Percentiles rank a stretch among this genome's conserved stretches.
These are phyloP conservation scores for Troglohyphantes excavatus DNA, from an alignment of 2,888 invertebrate genomes.

Conservation along the genomic window DNA sequence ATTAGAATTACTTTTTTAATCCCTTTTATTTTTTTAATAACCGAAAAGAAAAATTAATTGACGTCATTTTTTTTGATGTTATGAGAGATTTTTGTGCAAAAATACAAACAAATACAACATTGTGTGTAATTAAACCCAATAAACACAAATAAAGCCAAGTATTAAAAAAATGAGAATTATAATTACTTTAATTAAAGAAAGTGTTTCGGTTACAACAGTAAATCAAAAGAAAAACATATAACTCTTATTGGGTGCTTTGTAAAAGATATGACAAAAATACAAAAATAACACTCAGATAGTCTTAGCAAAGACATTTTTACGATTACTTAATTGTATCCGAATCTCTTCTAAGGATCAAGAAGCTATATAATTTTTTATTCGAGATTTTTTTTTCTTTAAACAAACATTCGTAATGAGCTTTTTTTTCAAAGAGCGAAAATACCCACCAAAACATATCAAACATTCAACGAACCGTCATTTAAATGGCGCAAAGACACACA, in stretches of 20 bases:
- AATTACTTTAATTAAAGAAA: no score
- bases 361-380: constrained; percentile 12
- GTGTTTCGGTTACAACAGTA: not conserved
- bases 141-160: no score
- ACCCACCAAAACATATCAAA: not conserved
- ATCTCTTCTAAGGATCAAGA: constrained; percentile 14
- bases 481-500: constrained; percentile 34
- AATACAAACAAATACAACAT: no score
- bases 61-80: no score
- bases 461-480: constrained; percentile 28
- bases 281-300: not conserved
- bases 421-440: not conserved
- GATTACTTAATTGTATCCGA: constrained; percentile 31
- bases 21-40: no score
- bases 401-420: constrained; percentile 45
- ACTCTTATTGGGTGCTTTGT: not conserved
- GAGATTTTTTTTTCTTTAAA: constrained; percentile 23
- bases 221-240: not conserved
- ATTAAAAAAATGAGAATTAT: no score
- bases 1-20: no score
- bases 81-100: no score
- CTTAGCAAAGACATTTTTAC: constrained; percentile 12
- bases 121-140: no score
- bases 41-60: no score
- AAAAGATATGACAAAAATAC: constrained; percentile 8